Conservation (phyloP, 1,140 invertebrate genomes). For the Coelopa frigida region DNA sequence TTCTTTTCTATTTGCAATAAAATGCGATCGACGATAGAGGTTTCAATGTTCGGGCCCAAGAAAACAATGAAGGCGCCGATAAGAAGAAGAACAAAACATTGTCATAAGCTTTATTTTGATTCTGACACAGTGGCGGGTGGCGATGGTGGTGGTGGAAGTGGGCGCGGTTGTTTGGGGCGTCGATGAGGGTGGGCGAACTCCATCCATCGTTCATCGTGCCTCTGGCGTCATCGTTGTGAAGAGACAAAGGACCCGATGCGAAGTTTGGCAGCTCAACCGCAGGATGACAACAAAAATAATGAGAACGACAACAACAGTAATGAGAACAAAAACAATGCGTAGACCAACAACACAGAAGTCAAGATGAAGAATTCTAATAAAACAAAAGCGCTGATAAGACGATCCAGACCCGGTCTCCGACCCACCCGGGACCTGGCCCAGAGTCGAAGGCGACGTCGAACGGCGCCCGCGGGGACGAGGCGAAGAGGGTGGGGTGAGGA, state of each 20-base stretch:
- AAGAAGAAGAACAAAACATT: constrained; percentile 37
- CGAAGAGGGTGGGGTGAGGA: too few species aligned
- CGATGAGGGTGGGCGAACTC: background rate
- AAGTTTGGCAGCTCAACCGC: background rate
- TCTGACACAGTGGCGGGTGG: constrained; percentile 30
- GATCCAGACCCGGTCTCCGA: background rate
- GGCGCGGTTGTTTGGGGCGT: background rate
- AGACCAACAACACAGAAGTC: constrained; percentile 7
- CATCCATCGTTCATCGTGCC: too few species aligned
- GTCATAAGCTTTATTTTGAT: constrained; percentile 44
- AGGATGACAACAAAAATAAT: constrained; percentile 7
- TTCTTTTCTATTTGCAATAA: too few species aligned
- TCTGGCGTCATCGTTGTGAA: constrained; percentile 8
- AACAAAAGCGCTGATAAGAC: constrained; percentile 40
- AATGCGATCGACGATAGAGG: too few species aligned
- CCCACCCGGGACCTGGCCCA: background rate
- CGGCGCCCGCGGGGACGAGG: background rate
- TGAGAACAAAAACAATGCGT: background rate
- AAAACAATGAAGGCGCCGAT: constrained; percentile 23
- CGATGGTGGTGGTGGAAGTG: background rate
- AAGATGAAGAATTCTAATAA: constrained; percentile 19
- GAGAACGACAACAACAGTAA: constrained; percentile 5
- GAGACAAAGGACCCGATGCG: background rate
- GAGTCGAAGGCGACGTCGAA: background rate
- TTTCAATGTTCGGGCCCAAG: too few species aligned